Percentiles rank a stretch among this genome's conserved stretches.
Conservation (phyloP, 2,113 vertebrate genomes). For the Dromiciops gliroides region DNA sequence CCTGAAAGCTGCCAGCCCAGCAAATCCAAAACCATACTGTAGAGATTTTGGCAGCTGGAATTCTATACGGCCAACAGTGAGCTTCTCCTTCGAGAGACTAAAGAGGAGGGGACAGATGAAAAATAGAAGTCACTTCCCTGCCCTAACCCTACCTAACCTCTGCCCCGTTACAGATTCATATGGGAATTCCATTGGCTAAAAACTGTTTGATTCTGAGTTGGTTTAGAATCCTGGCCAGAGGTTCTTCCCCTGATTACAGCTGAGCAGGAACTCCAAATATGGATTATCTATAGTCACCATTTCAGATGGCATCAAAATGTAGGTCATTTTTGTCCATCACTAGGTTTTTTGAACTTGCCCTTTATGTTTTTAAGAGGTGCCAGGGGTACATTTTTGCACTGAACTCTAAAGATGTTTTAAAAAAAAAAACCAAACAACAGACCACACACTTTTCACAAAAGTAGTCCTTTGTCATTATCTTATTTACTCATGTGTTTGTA, state of each 20-base stretch:
- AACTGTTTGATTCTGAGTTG: slow-evolving; percentile 67
- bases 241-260: slow-evolving; percentile 35
- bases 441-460: slow-evolving; percentile 85
- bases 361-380: slow-evolving; percentile 86
- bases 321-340: slow-evolving; percentile 68
- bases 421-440: slow-evolving; percentile 71
- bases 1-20: background rate
- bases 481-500: slow-evolving; percentile 91
- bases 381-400: slow-evolving; percentile 89
- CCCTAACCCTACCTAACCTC: background rate
- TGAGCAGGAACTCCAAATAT: background rate
- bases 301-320: slow-evolving; percentile 68
- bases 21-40: slow-evolving; percentile 56
- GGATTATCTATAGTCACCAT: slow-evolving; percentile 53
- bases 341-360: slow-evolving; percentile 81
- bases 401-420: slow-evolving; percentile 87
- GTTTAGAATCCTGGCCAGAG: slow-evolving; percentile 38
- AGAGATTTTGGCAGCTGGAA: slow-evolving; percentile 81
- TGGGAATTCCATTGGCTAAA: slow-evolving; percentile 70
- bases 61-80: slow-evolving; percentile 64
- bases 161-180: background rate
- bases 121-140: slow-evolving; percentile 26
- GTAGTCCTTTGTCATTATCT: slow-evolving; percentile 88
- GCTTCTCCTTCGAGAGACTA: slow-evolving; percentile 55
- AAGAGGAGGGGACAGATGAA: background rate